Base-by-base conservation (phyloP, 1,140 invertebrate species). In the Hypsibius dujardini region DNA sequence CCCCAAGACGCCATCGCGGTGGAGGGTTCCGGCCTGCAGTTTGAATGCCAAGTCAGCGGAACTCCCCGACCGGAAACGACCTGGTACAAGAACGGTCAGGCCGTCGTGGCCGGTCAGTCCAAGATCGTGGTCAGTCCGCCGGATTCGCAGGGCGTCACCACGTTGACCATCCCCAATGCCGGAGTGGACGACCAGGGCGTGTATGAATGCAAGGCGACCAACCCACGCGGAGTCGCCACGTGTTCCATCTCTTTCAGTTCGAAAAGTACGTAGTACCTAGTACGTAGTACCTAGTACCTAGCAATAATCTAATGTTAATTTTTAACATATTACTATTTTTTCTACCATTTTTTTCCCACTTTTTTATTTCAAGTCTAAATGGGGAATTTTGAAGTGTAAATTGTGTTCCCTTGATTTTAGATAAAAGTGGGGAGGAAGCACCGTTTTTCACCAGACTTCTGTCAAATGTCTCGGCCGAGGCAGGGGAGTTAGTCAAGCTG, bases 1-100 rank as follows among this genome's bases (percentile, higher is more conserved):
- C 78, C 91, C 0, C 83, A 84, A 71, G 86, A 89, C 75, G 83
- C 86, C 1, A 84, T 85, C 1, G 85, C 90, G 46, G 83, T 86
- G 56, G 89, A 90, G 79, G 89, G 88, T 60, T 83, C 82, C 72
- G 84, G 81, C 71, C 85, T 88, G 72, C 84, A 80, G 7, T 86
- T 89, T 72, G 83, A 86, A 70, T 90, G 88, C 75, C 83, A 82
- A 67, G 86, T 90, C 1, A 83, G 78, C 70, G 75, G 77, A 47
- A 77, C 76, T 50, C 74, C 73, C 15, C 71, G 74, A 46, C 75
- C 76, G 47, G 70, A 69, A 15, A 72, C 73, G 72, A 14, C 45
- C 42, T 60, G 62, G 62, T 67, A 67, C 62, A 67, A 67, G 42
- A 67, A 67, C 62, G 62, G 62, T 67, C 7, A 14, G n/a, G 62